Evolutionary conservation across 2,888 invertebrate species (phyloP), one percentile per base, ranked within the genome.

Genomic region (Tromatobia lineatoria): DNA sequence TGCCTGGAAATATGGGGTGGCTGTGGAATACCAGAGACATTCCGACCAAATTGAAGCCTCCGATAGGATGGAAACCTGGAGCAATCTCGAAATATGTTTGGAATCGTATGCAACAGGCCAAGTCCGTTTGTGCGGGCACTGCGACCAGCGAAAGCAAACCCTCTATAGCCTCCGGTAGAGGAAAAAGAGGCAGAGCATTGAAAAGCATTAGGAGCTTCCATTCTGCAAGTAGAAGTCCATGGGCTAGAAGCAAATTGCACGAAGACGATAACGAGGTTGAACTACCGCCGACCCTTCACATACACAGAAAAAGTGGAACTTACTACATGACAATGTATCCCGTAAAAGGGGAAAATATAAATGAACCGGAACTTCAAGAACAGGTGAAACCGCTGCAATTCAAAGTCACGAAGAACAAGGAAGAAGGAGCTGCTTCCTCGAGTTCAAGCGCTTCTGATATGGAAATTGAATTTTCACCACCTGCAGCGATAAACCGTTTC

Each of bases 281-380:
- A 67, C 42, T 87, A 0, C 88, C 88, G 38, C 90, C 91, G 2
- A 87, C 90, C 8, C 83, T 91, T 59, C 91, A 91, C 64, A 86
- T 92, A n/a, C 91, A 91, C 34, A 81, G 90, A 25, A 90, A 89
- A 64, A 88, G 90, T 66, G 91, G 91, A 45, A 88, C 87, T 50
- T 91, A 91, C 77, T 91, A 90, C 74, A 86, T 92, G 6, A 91
- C 91, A 0, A 90, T 92, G 87, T 88, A 89, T 82, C 90, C 90
- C 8, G 83, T 90, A 15, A 88, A 86, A 38, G 61, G 82, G 15
- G 82, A 85, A 25, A 85, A 82, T 66, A 64, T 82, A 3, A 69
- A 85, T 10, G 34, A 82, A 0, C 66, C 85, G 42, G 82, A 86
- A 29, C 18, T 83, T 34, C 76, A 85, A n/a, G 64, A 87, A 61